phyloP scores from a whole-genome alignment of 1,140 invertebrate genomes.

The Sitodiplosis mosellana region DNA sequence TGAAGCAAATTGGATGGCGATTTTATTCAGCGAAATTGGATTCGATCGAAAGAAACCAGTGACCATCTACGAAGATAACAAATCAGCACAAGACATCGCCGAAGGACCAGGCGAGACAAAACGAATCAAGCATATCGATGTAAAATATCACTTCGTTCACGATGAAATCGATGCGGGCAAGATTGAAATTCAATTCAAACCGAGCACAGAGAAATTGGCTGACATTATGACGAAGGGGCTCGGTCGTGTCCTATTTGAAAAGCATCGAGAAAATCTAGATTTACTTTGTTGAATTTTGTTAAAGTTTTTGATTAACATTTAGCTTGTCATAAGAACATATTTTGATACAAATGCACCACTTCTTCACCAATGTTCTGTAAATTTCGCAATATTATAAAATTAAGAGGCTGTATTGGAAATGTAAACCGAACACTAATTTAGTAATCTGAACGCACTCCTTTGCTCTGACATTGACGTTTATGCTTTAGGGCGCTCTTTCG shows the following conservation, averaged over 20 bases:
- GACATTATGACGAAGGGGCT: conserved; percentile 6
- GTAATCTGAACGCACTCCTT: no score
- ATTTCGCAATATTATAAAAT: no score
- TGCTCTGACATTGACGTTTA: no score
- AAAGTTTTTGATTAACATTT: no score
- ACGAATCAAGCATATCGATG: conserved; percentile 13
- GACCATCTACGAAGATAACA: conserved; percentile 13
- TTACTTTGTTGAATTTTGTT: no score
- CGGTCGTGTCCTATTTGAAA: neutral
- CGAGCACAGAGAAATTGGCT: conserved; percentile 5
- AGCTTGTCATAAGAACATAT: no score
- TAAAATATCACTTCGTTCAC: conserved; percentile 11
- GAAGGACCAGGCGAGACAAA: conserved; percentile 16
- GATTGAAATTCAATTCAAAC: conserved; percentile 3
- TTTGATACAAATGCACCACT: no score
- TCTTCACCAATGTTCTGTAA: no score
- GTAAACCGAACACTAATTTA: no score
- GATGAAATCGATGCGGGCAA: conserved; percentile 2
- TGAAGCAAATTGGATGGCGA: conserved; percentile 10
- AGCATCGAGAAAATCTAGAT: neutral
- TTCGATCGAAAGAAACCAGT: neutral
- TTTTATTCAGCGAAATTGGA: conserved; percentile 11
- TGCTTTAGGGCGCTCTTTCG: no score
- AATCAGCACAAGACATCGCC: conserved; percentile 15
- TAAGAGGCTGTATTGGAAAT: no score